phyloP scores from a whole-genome alignment of 2,113 vertebrate species.

The Seriola aureovittata region DNA sequence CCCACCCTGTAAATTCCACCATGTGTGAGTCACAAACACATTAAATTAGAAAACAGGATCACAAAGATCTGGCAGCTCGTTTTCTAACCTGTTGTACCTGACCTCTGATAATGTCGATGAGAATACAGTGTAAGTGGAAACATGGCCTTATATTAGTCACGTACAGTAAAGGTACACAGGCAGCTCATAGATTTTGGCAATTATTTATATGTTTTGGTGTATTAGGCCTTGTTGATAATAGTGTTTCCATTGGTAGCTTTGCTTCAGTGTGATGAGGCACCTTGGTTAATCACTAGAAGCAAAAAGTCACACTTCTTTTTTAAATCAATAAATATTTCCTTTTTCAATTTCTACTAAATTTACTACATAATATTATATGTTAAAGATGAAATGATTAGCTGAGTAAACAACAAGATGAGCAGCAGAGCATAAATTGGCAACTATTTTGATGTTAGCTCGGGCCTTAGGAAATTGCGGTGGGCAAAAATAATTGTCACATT shows the following conservation, averaged over 20 bases:
- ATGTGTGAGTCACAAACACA: conserved; percentile 63
- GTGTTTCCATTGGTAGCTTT: background rate
- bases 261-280: background rate
- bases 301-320: too few relatives aligned
- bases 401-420: background rate
- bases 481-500: too few relatives aligned
- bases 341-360: too few relatives aligned
- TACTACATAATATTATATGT: background rate
- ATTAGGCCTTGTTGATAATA: background rate
- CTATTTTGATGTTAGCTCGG: background rate
- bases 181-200: background rate
- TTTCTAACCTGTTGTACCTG: conserved; percentile 20
- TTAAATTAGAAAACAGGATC: conserved; percentile 49
- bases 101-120: background rate
- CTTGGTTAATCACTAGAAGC: background rate
- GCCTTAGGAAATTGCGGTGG: background rate
- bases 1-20: conserved; percentile 67
- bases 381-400: background rate
- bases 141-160: background rate
- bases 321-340: too few relatives aligned
- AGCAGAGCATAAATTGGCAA: too few relatives aligned
- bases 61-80: conserved; percentile 20
- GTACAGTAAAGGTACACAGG: background rate
- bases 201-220: too few relatives aligned
- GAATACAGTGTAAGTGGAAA: background rate